Conservation (phyloP, 1,140 invertebrate genomes). For the Eumaeus atala region DNA sequence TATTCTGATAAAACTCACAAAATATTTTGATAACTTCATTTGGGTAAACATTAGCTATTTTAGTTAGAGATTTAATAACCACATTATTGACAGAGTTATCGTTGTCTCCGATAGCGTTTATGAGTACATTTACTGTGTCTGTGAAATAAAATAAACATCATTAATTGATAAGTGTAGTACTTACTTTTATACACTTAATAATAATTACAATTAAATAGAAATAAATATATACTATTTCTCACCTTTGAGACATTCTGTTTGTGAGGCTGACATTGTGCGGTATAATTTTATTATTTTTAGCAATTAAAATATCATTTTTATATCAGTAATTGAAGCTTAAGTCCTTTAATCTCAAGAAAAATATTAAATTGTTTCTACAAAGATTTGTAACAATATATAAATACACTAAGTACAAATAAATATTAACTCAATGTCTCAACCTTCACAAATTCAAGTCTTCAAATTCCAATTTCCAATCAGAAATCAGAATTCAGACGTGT, state of each 20-base stretch:
- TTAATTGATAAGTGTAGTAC: not conserved
- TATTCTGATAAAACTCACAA: conserved; percentile 59
- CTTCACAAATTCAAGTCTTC: no score
- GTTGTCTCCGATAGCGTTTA: conserved; percentile 62
- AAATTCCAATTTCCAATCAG: no score
- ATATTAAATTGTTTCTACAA: no score
- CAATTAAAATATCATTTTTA: no score
- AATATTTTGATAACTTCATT: conserved; percentile 68
- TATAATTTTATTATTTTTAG: no score
- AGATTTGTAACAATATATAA: no score
- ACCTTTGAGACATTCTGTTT: conserved; percentile 27
- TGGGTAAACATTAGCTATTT: conserved; percentile 62
- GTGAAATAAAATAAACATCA: conserved; percentile 29
- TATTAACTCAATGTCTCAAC: no score
- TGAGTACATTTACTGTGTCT: conserved; percentile 63
- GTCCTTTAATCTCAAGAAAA: no score
- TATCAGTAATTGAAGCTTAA: no score
- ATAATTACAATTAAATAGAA: no score
- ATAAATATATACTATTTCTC: not conserved
- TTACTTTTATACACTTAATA: not conserved
- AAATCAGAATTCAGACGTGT: no score
- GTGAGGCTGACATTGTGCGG: conserved; percentile 14
- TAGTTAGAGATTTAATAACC: conserved; percentile 66
- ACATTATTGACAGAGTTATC: conserved; percentile 66
- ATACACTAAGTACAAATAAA: no score